These are phyloP conservation scores for Limnephilus marmoratus DNA, from an alignment of 2,888 invertebrate species.

Conservation along the genomic window DNA sequence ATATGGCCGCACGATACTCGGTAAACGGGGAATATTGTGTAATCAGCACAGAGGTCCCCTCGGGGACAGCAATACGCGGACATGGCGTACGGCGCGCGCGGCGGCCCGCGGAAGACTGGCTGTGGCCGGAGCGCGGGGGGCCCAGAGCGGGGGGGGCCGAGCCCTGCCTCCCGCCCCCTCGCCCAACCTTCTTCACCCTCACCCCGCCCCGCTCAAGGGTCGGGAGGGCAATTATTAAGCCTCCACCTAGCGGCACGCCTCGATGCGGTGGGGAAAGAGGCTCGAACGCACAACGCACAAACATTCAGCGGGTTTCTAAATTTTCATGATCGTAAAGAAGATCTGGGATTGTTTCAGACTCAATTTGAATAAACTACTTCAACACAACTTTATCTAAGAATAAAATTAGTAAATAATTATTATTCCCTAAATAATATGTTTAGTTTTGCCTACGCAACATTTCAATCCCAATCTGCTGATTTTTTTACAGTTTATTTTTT, in stretches of 20 bases:
- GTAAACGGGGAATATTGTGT: slow-evolving; percentile 66
- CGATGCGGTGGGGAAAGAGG: slow-evolving; percentile 73
- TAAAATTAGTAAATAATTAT: too few species aligned
- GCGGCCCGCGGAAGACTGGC: slow-evolving; percentile 66
- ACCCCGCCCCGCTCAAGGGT: slow-evolving; percentile 29
- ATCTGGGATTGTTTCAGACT: neutral
- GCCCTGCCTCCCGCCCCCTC: slow-evolving; percentile 50
- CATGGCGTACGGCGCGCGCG: slow-evolving; percentile 62
- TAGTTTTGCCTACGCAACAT: neutral
- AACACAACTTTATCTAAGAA: neutral
- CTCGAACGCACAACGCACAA: neutral
- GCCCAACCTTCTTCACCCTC: neutral
- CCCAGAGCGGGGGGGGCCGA: slow-evolving; percentile 67
- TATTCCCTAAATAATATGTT: too few species aligned
- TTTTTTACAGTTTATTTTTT: neutral
- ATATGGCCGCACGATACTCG: slow-evolving; percentile 77
- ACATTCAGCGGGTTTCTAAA: neutral
- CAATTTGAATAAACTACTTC: neutral
- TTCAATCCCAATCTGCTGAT: neutral
- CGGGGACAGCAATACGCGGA: slow-evolving; percentile 62
- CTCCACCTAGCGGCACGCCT: slow-evolving; percentile 66
- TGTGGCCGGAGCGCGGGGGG: slow-evolving; percentile 68
- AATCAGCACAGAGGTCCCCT: slow-evolving; percentile 59
- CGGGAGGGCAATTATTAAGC: slow-evolving; percentile 58
- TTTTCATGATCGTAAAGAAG: neutral